A percentile compares a stretch with the other conserved stretches of the same genome.
Conservation (phyloP, 2,888 invertebrate genomes). For the Carabus problematicus region DNA sequence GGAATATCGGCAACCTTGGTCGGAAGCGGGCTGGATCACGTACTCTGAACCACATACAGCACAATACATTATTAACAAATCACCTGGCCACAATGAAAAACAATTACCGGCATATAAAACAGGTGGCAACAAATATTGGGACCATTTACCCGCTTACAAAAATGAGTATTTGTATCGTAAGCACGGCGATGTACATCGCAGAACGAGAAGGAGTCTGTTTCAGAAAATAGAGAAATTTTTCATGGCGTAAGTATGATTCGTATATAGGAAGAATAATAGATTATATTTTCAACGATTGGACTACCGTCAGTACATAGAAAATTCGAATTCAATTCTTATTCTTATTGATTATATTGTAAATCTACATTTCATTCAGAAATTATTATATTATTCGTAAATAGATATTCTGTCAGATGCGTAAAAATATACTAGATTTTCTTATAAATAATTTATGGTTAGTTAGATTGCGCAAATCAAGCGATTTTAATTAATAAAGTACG, state of each 20-base stretch:
- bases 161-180: slow-evolving; percentile 33
- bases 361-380: too few relatives aligned
- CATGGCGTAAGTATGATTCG: slow-evolving; percentile 64
- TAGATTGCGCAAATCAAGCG: too few relatives aligned
- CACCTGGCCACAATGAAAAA: slow-evolving; percentile 35
- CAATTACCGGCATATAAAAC: slow-evolving; percentile 17
- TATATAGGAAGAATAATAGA: background rate
- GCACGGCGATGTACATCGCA: slow-evolving; percentile 64
- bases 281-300: too few relatives aligned
- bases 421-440: too few relatives aligned
- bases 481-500: too few relatives aligned
- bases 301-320: too few relatives aligned
- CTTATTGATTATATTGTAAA: too few relatives aligned
- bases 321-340: too few relatives aligned
- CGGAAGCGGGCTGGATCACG: slow-evolving; percentile 17
- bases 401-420: too few relatives aligned
- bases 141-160: slow-evolving; percentile 35
- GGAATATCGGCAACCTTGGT: slow-evolving; percentile 12
- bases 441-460: too few relatives aligned
- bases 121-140: slow-evolving; percentile 12
- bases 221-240: slow-evolving; percentile 68
- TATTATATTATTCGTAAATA: too few relatives aligned
- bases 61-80: slow-evolving; percentile 39
- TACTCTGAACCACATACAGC: background rate
- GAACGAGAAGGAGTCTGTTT: slow-evolving; percentile 68